A percentile compares a stretch with the other conserved stretches of the same genome.
phyloP scores from a whole-genome alignment of 2,888 invertebrate species.

The Yponomeuta sedellus region DNA sequence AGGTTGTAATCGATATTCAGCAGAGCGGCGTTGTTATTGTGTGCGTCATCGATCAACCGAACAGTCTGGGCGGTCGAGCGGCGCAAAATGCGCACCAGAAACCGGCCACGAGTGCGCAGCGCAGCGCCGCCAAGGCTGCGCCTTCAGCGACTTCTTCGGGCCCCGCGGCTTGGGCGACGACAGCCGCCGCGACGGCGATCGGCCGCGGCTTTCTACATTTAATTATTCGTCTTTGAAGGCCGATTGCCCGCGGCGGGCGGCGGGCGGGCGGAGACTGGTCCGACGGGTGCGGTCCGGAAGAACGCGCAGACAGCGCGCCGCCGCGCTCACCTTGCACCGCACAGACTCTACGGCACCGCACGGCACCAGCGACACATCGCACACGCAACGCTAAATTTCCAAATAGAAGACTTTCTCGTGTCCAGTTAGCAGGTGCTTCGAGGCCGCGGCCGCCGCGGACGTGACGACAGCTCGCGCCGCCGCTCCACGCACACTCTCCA shows the following conservation, averaged over 20 bases:
- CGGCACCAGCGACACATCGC: conserved; percentile 53
- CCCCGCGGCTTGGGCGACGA: conserved; percentile 36
- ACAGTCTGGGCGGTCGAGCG: conserved; percentile 50
- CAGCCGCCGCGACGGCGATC: conserved; percentile 32
- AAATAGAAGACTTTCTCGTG: conserved; percentile 70
- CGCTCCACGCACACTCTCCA: neutral
- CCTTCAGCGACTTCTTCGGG: conserved; percentile 70
- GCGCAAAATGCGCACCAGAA: conserved; percentile 60
- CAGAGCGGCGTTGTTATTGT: conserved; percentile 2
- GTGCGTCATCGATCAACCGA: conserved; percentile 44
- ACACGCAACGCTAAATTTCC: conserved; percentile 70
- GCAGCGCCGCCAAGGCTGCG: conserved; percentile 70
- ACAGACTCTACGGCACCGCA: conserved; percentile 69
- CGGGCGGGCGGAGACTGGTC: conserved; percentile 69
- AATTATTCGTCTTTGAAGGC: conserved; percentile 73
- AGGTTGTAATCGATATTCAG: neutral
- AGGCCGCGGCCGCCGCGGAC: conserved; percentile 3
- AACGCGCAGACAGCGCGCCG: conserved; percentile 73
- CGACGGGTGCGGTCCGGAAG: conserved; percentile 72
- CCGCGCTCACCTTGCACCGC: conserved; percentile 57
- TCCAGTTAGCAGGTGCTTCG: conserved; percentile 50
- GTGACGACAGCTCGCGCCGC: conserved; percentile 7
- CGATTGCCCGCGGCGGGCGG: conserved; percentile 72
- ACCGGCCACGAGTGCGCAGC: conserved; percentile 73
- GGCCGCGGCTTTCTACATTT: conserved; percentile 56